Evolutionary conservation across 2,888 invertebrate species (phyloP).

Genomic region (Hermodice carunculata): DNA sequence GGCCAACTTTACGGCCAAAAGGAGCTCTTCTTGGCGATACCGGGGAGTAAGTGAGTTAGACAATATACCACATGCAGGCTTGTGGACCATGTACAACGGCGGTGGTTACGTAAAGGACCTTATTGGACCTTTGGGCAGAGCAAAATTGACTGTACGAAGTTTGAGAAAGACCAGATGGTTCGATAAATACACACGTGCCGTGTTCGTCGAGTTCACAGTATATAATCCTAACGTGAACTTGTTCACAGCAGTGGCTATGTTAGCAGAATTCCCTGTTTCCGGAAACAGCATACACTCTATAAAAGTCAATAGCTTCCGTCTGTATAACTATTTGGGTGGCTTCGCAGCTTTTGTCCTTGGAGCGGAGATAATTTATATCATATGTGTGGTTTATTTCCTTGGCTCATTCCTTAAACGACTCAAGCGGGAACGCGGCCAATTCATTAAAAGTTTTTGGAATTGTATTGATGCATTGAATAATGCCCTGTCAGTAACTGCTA

Average conservation of each 20-base stretch:
- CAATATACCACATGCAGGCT: background rate
- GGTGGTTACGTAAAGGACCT: constrained; percentile 72
- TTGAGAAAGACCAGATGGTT: constrained; percentile 1
- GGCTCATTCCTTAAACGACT: constrained; percentile 1
- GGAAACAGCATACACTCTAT: background rate
- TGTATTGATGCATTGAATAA: constrained; percentile 23
- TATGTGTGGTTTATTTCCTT: constrained; percentile 8
- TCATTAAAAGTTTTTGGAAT: constrained; percentile 66
- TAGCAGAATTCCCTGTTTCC: constrained; percentile 63
- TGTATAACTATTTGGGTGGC: constrained; percentile 12
- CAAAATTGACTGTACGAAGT: constrained; percentile 34
- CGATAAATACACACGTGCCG: constrained; percentile 68
- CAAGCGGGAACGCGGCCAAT: constrained; percentile 41
- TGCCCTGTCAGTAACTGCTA: background rate
- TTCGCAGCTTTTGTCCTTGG: constrained; percentile 10
- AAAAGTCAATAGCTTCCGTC: constrained; percentile 3
- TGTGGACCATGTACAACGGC: constrained; percentile 68
- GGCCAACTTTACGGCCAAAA: background rate
- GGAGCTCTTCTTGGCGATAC: constrained; percentile 11
- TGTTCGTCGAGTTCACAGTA: constrained; percentile 73
- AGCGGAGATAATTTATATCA: constrained; percentile 6
- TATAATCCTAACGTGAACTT: constrained; percentile 70
- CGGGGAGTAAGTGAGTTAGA: constrained; percentile 9
- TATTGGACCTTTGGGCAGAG: constrained; percentile 39
- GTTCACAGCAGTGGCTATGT: constrained; percentile 61